Evolutionary conservation across 2,888 invertebrate species (phyloP), one percentile per base, ranked within the genome.

Genomic region (Lasioglossum leucozonium): DNA sequence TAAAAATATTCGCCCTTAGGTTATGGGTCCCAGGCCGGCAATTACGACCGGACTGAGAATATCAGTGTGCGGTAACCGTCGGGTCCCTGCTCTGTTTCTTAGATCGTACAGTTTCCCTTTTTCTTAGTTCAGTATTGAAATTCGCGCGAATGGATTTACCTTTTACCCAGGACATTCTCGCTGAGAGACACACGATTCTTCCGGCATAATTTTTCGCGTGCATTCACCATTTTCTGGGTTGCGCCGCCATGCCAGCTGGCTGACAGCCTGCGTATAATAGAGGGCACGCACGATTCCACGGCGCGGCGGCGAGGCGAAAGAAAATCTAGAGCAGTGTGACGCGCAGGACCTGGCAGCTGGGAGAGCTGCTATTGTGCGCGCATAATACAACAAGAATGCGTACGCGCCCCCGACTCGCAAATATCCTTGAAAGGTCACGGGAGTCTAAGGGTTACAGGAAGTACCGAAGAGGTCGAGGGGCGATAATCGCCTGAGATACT

Each of bases 401-500:
- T 80, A n/a, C n/a, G n/a, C 80, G 51, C 82, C 75, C 78, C 67
- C 72, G n/a, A 71, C 58, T 85, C 62, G 74, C 80, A 84, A 90
- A 82, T 83, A 88, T 88, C 85, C 81, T 74, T 72, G 85, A 85
- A 86, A 90, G 86, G 85, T 73, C 79, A 85, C 73, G 81, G 75
- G 77, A 83, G 81, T 78, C 71, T 44, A 77, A 84, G 84, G 87
- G 75, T 72, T 77, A 47, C 77, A 75, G 84, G 88, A 88, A 88
- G 89, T 85, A 90, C 92, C 86, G 85, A 89, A 87, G 81, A 85
- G 87, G 85, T 88, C 89, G 88, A 89, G 90, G 91, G 89, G 91
- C 89, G 92, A 92, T 92, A 92, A 92, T 92, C 92, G 91, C 88
- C 85, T n/a, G 84, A 90, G 91, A 93, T 89, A 89, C 87, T 84